phyloP scores from a whole-genome alignment of 2,113 vertebrate species.

The Balaenoptera acutorostrata region DNA sequence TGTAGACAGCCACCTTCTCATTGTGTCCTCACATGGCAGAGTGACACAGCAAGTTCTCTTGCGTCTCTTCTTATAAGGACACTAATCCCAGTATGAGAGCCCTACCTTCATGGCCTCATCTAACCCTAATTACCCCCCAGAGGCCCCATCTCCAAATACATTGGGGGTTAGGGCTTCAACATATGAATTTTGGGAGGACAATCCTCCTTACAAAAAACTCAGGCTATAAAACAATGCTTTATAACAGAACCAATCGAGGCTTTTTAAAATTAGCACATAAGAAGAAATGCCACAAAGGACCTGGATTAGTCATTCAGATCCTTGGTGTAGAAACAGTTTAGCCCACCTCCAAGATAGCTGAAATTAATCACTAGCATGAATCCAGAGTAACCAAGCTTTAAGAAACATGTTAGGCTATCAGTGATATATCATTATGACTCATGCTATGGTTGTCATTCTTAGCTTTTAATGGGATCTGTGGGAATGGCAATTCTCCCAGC shows the following conservation, averaged over 20 bases:
- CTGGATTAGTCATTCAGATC: neutral
- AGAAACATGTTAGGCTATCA: neutral
- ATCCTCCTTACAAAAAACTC: constrained; percentile 6
- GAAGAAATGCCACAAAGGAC: neutral
- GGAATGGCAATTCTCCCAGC: constrained; percentile 43
- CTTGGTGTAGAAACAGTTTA: neutral
- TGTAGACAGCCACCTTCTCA: neutral
- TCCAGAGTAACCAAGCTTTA: constrained; percentile 17
- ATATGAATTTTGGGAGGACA: neutral
- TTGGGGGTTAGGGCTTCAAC: neutral
- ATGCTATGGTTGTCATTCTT: constrained; percentile 27
- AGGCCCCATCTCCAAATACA: neutral
- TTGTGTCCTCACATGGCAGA: neutral
- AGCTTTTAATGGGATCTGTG: constrained; percentile 50
- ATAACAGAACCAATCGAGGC: neutral
- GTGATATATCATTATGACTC: constrained; percentile 47
- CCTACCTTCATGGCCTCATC: neutral
- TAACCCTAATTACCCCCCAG: neutral
- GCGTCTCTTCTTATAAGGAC: neutral
- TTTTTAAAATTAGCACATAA: constrained; percentile 26
- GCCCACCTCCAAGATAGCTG: neutral
- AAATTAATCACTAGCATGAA: constrained; percentile 19
- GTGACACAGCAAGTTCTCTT: neutral
- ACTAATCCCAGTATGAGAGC: neutral
- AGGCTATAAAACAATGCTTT: neutral